Conservation (phyloP, 2,113 vertebrate genomes). For the Rhynchopsitta pachyrhyncha region DNA sequence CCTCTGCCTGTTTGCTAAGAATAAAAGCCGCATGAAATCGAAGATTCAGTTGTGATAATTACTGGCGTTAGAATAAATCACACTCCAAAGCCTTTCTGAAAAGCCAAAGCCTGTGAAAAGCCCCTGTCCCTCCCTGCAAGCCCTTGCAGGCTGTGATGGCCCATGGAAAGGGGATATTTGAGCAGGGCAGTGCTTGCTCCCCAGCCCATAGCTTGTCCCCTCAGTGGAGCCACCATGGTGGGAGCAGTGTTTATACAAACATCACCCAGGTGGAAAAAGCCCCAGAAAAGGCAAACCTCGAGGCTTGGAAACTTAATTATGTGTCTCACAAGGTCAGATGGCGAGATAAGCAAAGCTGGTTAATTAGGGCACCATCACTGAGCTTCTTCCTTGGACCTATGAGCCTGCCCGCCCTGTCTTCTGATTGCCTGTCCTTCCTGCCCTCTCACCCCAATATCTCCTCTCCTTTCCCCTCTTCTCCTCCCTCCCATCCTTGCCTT, state of each 20-base stretch:
- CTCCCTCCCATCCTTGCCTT: background rate
- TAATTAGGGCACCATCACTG: background rate
- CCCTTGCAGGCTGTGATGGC: background rate
- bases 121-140: background rate
- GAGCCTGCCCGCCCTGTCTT: background rate
- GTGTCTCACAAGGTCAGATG: background rate
- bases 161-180: background rate
- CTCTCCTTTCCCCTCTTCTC: background rate
- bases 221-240: background rate
- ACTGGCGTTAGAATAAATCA: conserved; percentile 19
- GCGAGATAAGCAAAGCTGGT: background rate
- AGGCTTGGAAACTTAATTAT: conserved; percentile 3
- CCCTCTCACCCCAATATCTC: background rate
- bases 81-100: background rate
- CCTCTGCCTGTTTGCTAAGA: conserved; percentile 30
- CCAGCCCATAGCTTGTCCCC: background rate
- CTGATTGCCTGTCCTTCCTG: background rate
- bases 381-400: background rate
- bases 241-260: background rate
- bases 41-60: conserved; percentile 58
- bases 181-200: background rate
- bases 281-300: background rate
- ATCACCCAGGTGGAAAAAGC: background rate
- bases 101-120: conserved; percentile 3
- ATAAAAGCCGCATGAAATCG: conserved; percentile 27